Evolutionary conservation across 2,113 vertebrate genomes (phyloP).

Genomic region (Sterrhoptilus dennistouni): DNA sequence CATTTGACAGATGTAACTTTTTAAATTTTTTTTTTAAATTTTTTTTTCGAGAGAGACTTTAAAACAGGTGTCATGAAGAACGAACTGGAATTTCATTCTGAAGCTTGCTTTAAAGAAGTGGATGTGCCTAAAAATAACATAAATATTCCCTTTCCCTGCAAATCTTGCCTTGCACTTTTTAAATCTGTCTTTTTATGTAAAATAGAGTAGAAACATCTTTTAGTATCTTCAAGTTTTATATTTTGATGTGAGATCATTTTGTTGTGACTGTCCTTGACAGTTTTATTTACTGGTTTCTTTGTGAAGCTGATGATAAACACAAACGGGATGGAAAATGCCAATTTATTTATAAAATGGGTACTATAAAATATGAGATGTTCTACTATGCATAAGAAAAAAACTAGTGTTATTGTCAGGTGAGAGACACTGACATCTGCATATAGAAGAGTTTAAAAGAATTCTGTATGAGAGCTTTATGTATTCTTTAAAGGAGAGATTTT

Average conservation of each 20-base stretch:
- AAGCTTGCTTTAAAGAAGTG: slow-evolving; percentile 83
- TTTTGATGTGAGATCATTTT: slow-evolving; percentile 79
- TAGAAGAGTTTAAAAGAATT: slow-evolving; percentile 63
- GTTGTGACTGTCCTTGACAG: slow-evolving; percentile 82
- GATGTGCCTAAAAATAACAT: slow-evolving; percentile 79
- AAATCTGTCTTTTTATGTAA: slow-evolving; percentile 83
- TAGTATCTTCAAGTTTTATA: slow-evolving; percentile 79
- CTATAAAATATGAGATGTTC: slow-evolving; percentile 72
- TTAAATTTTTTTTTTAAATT: not conserved
- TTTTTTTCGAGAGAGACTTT: slow-evolving; percentile 68
- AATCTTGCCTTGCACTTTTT: slow-evolving; percentile 88
- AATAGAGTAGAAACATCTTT: slow-evolving; percentile 77
- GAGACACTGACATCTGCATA: slow-evolving; percentile 38
- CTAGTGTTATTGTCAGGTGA: slow-evolving; percentile 61
- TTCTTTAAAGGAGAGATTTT: slow-evolving; percentile 72
- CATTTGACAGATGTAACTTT: slow-evolving; percentile 71
- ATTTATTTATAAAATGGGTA: slow-evolving; percentile 84
- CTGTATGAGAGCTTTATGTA: slow-evolving; percentile 74
- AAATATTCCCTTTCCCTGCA: slow-evolving; percentile 68
- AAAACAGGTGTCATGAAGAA: slow-evolving; percentile 81
- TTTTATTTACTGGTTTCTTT: slow-evolving; percentile 86
- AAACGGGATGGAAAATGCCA: slow-evolving; percentile 68
- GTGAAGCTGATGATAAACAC: slow-evolving; percentile 81
- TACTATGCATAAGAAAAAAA: slow-evolving; percentile 74
- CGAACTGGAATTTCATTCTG: slow-evolving; percentile 81